These are phyloP conservation scores for Sarcoramphus papa DNA, from an alignment of 2,797 vertebrate genomes.

Conservation along the genomic window DNA sequence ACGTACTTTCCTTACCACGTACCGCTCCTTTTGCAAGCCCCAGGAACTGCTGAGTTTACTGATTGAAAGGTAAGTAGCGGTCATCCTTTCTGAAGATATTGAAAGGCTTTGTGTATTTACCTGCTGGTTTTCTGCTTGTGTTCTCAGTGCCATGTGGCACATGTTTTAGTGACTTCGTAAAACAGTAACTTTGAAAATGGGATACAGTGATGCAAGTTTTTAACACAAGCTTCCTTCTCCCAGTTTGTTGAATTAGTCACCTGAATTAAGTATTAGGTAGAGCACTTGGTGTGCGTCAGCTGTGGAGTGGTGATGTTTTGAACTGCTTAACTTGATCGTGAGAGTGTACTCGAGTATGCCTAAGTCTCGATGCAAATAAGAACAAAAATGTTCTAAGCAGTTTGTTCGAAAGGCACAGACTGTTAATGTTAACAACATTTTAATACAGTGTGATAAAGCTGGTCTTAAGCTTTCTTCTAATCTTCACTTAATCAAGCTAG, in stretches of 20 bases:
- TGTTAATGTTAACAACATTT: neutral
- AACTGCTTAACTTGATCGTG: neutral
- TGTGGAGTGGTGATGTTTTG: neutral
- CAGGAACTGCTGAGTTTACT: constrained; percentile 90
- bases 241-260: neutral
- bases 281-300: neutral
- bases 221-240: neutral
- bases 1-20: constrained; percentile 96
- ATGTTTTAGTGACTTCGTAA: neutral
- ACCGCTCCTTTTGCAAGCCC: constrained; percentile 97
- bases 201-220: neutral
- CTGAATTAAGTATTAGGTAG: neutral
- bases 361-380: neutral
- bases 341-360: neutral
- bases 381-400: neutral
- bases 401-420: neutral
- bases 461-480: constrained; percentile 27
- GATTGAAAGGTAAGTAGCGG: constrained; percentile 84
- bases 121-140: neutral
- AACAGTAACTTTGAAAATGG: neutral
- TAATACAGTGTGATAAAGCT: neutral
- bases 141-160: neutral
- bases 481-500: constrained; percentile 29
- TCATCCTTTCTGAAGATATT: neutral
- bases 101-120: neutral